A percentile compares a stretch with the other conserved stretches of the same genome.
phyloP scores from a whole-genome alignment of 1,140 invertebrate species.

The Phortica variegata region DNA sequence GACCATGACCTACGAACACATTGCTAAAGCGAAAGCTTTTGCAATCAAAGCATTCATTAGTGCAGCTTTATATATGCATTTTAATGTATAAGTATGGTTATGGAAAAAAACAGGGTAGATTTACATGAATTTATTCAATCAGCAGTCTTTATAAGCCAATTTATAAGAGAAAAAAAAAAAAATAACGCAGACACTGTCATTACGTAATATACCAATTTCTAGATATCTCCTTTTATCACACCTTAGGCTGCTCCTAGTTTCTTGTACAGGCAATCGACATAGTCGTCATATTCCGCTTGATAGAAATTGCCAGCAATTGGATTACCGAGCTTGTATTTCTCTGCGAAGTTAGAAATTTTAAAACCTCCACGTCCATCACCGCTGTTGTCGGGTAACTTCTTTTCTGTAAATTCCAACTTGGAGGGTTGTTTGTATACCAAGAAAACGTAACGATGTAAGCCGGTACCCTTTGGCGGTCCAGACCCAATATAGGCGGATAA shows the following conservation, averaged over 20 bases:
- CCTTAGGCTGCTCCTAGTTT: slow-evolving; percentile 45
- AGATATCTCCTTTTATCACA: too few relatives aligned
- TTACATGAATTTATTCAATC: too few relatives aligned
- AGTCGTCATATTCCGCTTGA: slow-evolving; percentile 87
- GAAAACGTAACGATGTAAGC: slow-evolving; percentile 89
- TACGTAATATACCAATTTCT: too few relatives aligned
- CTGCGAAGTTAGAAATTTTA: slow-evolving; percentile 69
- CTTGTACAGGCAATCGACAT: slow-evolving; percentile 68
- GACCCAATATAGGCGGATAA: slow-evolving; percentile 83
- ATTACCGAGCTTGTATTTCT: slow-evolving; percentile 75
- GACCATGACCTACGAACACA: too few relatives aligned
- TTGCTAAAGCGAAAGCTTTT: too few relatives aligned
- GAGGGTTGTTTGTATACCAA: slow-evolving; percentile 77
- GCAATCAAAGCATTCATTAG: too few relatives aligned
- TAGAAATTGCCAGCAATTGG: slow-evolving; percentile 88
- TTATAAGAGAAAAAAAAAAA: too few relatives aligned
- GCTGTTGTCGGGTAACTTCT: slow-evolving; percentile 63
- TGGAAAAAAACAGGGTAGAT: too few relatives aligned
- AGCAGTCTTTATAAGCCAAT: too few relatives aligned
- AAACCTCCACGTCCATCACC: slow-evolving; percentile 75
- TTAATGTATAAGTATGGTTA: too few relatives aligned
- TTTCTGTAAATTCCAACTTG: slow-evolving; percentile 44
- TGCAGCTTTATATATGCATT: too few relatives aligned
- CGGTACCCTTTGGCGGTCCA: slow-evolving; percentile 80
- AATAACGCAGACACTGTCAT: too few relatives aligned